Evolutionary conservation across 2,113 vertebrate species (phyloP), one percentile per base, ranked within the genome.

Genomic region (Emydocephalus ijimae): DNA sequence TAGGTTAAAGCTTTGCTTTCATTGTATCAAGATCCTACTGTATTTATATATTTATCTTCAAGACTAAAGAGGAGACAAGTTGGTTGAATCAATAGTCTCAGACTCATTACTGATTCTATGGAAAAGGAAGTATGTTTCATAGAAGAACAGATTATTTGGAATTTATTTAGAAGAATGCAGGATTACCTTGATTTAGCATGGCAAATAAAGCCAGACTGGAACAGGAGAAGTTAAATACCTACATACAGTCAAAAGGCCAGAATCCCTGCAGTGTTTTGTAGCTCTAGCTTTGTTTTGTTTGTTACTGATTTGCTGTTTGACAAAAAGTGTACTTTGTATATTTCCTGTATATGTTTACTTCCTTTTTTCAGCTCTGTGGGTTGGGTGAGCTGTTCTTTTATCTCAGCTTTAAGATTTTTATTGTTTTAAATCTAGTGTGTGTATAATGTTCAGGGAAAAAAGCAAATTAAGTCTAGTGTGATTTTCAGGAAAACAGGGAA

Each of bases 1-100:
- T 96, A 96, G 96, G 94, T 96, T 97, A 95, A 96, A 59, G 0
- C 87, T 92, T 94, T 95, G 92, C 92, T 96, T 96, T 97, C 95
- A 93, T 96, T 96, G 92, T 95, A 94, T 93, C 95, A 91, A 93
- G 88, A 61, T 94, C 88, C 92, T 86, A 50, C 48, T 50, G 48
- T 50, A 86, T 94, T 96, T 96, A 95, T 95, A 95, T 95, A 96
- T 50, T 93, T 96, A 95, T 93, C 92, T 95, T 93, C 95, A 85
- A 64, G 93, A 69, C 90, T 85, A 64, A 61, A 90, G 54, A 57
- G 54, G 52, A 55, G 34, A 52, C 8, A 55, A 50, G n/a, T 29
- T 61, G 81, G 56, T 90, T 87, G 81, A 87, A 54, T 90, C 45
- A 64, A 34, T 21, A 54, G 12, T 92, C 81, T 52, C 5, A 90